A percentile compares a stretch with the other conserved stretches of the same genome.
Conservation (phyloP, 2,797 vertebrate genomes). For the Microctenopoma stevenorrisi region DNA sequence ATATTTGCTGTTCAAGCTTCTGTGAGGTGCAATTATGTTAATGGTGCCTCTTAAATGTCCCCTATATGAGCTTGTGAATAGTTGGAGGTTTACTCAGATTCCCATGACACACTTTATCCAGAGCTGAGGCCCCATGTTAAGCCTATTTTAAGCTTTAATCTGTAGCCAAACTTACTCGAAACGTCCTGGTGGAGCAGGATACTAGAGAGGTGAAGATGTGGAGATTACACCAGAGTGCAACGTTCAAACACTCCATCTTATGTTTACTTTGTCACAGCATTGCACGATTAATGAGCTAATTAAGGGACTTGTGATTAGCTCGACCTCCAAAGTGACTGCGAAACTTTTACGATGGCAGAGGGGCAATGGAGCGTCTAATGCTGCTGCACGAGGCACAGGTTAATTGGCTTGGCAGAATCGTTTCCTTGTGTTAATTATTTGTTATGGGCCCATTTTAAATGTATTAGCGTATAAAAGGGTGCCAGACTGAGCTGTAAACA, state of each 20-base stretch:
- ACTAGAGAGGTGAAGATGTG: slow-evolving; percentile 26
- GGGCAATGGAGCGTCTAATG: slow-evolving; percentile 52
- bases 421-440: slow-evolving; percentile 73
- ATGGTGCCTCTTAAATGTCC: slow-evolving; percentile 21
- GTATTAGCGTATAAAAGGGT: slow-evolving; percentile 62
- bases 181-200: slow-evolving; percentile 28
- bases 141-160: slow-evolving; percentile 36
- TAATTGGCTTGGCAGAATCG: slow-evolving; percentile 67
- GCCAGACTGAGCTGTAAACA: slow-evolving; percentile 62
- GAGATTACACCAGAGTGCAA: slow-evolving; percentile 35
- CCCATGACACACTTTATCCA: not conserved
- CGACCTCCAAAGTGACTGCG: slow-evolving; percentile 55
- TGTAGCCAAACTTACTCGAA: slow-evolving; percentile 1
- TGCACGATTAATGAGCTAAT: slow-evolving; percentile 49
- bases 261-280: slow-evolving; percentile 31
- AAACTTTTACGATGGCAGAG: slow-evolving; percentile 46
- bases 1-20: too few relatives aligned
- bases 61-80: not conserved
- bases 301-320: slow-evolving; percentile 53
- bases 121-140: not conserved
- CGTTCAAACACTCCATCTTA: slow-evolving; percentile 22
- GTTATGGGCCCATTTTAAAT: slow-evolving; percentile 65
- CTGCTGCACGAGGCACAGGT: slow-evolving; percentile 50
- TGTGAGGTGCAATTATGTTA: not conserved
- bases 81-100: slow-evolving; percentile 1